phyloP scores from a whole-genome alignment of 2,113 vertebrate genomes.

The Podocnemis expansa region DNA sequence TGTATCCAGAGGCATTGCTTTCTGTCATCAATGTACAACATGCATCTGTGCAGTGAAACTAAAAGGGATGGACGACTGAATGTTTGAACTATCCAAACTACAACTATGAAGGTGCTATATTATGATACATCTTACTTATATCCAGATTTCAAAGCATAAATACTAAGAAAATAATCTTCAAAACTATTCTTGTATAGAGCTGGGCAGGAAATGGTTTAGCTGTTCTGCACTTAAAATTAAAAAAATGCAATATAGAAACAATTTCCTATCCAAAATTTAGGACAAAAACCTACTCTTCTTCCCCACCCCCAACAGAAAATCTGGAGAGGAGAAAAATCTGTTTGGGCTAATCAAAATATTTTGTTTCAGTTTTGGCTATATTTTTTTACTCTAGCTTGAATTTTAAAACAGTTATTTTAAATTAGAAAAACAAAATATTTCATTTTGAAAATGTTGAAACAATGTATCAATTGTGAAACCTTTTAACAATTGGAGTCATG shows the following conservation, averaged over 20 bases:
- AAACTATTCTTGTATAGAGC: neutral
- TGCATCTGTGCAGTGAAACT: neutral
- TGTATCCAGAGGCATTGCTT: neutral
- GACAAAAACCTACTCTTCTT: no score
- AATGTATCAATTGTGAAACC: no score
- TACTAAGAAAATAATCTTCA: neutral
- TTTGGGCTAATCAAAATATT: no score
- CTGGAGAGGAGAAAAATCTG: no score
- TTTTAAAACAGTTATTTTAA: no score
- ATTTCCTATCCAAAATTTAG: no score
- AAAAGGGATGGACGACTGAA: neutral
- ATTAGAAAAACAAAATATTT: no score
- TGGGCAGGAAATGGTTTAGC: neutral
- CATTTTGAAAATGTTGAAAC: no score
- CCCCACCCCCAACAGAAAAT: no score
- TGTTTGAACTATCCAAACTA: constrained; percentile 14
- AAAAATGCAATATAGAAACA: neutral
- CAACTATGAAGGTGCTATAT: neutral
- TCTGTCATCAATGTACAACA: neutral
- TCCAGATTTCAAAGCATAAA: constrained; percentile 27
- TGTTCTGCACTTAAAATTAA: neutral
- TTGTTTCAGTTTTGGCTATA: no score
- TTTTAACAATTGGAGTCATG: no score
- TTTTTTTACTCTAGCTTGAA: no score
- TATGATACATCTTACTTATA: neutral